A percentile compares a stretch with the other conserved stretches of the same genome.
phyloP scores from a whole-genome alignment of 2,113 vertebrate genomes.

The Ammodramus savannarum region DNA sequence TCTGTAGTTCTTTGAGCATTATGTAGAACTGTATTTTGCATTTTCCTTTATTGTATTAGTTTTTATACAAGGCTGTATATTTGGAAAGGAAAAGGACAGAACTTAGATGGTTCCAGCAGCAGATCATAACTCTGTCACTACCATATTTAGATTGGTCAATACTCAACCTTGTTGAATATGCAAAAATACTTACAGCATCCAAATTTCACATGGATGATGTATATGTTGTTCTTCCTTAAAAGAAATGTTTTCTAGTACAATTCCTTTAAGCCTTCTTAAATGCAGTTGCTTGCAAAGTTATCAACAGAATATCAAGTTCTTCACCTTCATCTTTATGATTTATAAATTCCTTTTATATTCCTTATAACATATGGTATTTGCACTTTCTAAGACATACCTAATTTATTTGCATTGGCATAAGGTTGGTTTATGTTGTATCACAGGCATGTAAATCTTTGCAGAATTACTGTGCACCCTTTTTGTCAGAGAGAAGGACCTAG shows the following conservation, averaged over 20 bases:
- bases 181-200: not conserved
- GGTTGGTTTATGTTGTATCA: conserved; percentile 25
- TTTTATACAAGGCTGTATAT: not conserved
- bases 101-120: not conserved
- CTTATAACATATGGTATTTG: not conserved
- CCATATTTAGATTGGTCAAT: not conserved
- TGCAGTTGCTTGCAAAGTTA: not conserved
- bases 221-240: not conserved
- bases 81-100: not conserved
- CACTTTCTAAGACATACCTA: not conserved
- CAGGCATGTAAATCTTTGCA: conserved; percentile 38
- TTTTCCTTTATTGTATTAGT: not conserved
- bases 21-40: not conserved
- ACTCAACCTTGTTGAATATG: not conserved
- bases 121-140: not conserved
- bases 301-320: not conserved
- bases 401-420: not conserved
- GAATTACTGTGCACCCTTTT: conserved; percentile 31
- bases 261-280: not conserved
- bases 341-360: not conserved
- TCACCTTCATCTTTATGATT: not conserved
- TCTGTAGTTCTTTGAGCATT: not conserved
- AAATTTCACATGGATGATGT: not conserved
- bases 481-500: conserved; percentile 21
- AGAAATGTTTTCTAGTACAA: not conserved